These are phyloP conservation scores for Hipposideros larvatus DNA, from an alignment of 2,797 vertebrate genomes.

Conservation along the genomic window DNA sequence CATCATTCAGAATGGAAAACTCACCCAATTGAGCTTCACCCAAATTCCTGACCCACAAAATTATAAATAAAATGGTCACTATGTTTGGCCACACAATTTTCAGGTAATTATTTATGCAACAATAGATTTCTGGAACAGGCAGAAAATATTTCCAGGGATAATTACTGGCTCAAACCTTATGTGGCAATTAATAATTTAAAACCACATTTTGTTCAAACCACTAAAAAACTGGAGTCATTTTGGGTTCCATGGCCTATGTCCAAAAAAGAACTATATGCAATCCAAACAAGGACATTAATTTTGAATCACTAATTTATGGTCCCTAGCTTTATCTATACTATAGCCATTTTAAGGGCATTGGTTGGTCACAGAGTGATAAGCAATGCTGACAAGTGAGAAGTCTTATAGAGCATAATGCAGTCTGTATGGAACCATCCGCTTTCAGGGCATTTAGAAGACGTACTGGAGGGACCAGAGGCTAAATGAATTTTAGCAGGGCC, in stretches of 20 bases:
- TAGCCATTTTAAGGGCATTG: neutral
- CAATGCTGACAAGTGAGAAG: neutral
- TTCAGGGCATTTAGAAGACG: conserved; percentile 24
- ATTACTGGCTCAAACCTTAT: neutral
- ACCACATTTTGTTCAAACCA: neutral
- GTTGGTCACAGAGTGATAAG: conserved; percentile 2
- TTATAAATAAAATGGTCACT: neutral
- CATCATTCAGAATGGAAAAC: neutral
- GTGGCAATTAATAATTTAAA: neutral
- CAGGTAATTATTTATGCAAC: neutral
- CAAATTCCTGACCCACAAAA: neutral
- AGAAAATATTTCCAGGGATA: neutral
- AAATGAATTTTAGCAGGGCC: conserved; percentile 21
- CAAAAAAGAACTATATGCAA: neutral
- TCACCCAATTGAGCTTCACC: neutral
- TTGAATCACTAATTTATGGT: neutral
- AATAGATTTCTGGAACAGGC: neutral
- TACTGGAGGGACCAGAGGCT: conserved; percentile 12
- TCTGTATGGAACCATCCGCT: neutral
- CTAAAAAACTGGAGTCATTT: neutral
- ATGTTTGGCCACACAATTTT: neutral
- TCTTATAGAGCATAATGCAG: neutral
- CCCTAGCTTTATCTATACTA: neutral
- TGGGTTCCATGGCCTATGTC: neutral
- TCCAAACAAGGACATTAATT: neutral